Percentiles rank a stretch among this genome's conserved stretches.
phyloP scores from a whole-genome alignment of 2,797 vertebrate species.

The Artibeus jamaicensis region DNA sequence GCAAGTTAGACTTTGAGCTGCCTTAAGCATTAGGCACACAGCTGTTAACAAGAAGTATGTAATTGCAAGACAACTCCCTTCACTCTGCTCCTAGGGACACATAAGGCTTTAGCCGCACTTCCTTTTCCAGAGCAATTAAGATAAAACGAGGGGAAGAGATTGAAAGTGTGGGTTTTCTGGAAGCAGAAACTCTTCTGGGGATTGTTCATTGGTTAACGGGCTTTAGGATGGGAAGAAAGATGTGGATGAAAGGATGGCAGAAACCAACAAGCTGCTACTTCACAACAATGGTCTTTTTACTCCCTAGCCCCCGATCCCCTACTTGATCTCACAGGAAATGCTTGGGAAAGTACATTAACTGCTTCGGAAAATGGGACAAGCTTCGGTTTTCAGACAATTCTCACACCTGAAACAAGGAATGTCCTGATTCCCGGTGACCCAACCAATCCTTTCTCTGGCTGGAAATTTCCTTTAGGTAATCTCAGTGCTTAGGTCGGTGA shows the following conservation, averaged over 20 bases:
- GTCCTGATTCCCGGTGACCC: neutral
- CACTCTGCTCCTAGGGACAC: neutral
- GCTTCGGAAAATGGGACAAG: neutral
- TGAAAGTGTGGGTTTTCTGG: slow-evolving; percentile 3
- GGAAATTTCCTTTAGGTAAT: neutral
- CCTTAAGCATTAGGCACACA: neutral
- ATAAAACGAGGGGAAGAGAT: slow-evolving; percentile 36
- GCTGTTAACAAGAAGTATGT: neutral
- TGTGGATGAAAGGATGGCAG: neutral
- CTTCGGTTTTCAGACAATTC: neutral
- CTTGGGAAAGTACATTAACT: neutral
- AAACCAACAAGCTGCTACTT: neutral
- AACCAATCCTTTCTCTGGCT: neutral
- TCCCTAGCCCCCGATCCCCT: neutral
- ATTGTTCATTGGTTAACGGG: neutral
- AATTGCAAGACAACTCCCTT: neutral
- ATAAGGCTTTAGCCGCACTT: neutral
- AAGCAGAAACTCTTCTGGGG: slow-evolving; percentile 21
- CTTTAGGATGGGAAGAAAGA: neutral
- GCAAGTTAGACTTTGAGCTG: neutral
- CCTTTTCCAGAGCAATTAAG: slow-evolving; percentile 21
- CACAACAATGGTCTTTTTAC: neutral
- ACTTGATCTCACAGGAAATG: neutral
- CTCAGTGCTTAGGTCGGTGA: neutral
- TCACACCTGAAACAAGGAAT: neutral